These are phyloP conservation scores for Cochlearius cochlearius DNA, from an alignment of 2,113 vertebrate species.

Conservation along the genomic window DNA sequence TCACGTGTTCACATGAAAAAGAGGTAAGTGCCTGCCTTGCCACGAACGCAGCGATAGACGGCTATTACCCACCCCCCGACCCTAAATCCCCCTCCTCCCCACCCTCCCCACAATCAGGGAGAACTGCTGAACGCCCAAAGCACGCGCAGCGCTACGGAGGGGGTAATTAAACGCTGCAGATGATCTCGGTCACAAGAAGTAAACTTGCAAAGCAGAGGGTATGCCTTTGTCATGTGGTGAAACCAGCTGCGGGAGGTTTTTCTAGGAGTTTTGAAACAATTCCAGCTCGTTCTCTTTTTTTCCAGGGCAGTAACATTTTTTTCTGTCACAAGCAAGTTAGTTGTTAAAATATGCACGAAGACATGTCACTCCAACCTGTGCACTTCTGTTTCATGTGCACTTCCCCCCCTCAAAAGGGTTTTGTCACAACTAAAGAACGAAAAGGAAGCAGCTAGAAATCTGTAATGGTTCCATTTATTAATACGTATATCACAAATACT, in stretches of 20 bases:
- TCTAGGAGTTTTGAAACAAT: neutral
- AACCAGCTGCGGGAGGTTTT: neutral
- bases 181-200: neutral
- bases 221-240: neutral
- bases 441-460: conserved; percentile 57
- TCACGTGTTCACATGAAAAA: neutral
- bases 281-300: neutral
- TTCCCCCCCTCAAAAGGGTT: neutral
- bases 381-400: neutral
- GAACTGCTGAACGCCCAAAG: neutral
- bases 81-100: neutral
- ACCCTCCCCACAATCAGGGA: neutral
- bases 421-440: neutral
- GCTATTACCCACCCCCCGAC: neutral
- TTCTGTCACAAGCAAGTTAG: neutral
- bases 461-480: conserved; percentile 90
- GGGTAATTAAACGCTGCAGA: neutral
- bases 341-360: neutral
- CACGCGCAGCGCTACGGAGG: rapidly evolving
- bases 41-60: rapidly evolving
- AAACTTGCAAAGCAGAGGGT: neutral
- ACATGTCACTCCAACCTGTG: neutral
- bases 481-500: conserved; percentile 96
- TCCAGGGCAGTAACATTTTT: neutral
- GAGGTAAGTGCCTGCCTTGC: neutral